phyloP scores from a whole-genome alignment of 2,888 invertebrate species.

The Drosophila kuntzei region DNA sequence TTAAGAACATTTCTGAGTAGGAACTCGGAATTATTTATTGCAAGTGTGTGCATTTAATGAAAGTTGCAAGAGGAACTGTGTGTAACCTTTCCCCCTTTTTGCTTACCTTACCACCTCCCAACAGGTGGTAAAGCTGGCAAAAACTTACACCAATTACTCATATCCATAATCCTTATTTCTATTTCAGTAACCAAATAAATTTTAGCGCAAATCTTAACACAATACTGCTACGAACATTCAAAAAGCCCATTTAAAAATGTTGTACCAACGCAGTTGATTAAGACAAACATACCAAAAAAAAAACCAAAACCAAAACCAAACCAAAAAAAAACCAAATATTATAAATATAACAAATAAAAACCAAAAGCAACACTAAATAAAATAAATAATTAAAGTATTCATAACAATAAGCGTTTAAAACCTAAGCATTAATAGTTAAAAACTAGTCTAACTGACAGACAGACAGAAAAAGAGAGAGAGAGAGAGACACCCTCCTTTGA shows the following conservation, averaged over 20 bases:
- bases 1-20: neutral
- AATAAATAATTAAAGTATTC: constrained; percentile 41
- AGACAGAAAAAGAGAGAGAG: constrained; percentile 8
- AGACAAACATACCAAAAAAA: constrained; percentile 62
- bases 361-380: constrained; percentile 44
- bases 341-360: constrained; percentile 39
- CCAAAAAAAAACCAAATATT: constrained; percentile 46
- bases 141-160: constrained; percentile 18
- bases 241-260: constrained; percentile 73
- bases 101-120: constrained; percentile 36
- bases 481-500: constrained; percentile 54
- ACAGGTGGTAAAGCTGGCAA: constrained; percentile 62
- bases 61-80: neutral
- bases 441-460: constrained; percentile 54
- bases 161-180: constrained; percentile 29
- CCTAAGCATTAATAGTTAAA: constrained; percentile 62
- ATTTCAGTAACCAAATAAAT: constrained; percentile 67
- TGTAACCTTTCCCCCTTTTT: neutral
- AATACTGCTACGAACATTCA: constrained; percentile 73
- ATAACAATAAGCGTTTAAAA: constrained; percentile 67
- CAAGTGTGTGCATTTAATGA: constrained; percentile 3
- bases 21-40: neutral
- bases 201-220: constrained; percentile 70
- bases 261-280: constrained; percentile 84
- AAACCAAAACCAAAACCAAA: constrained; percentile 45